A percentile compares a stretch with the other conserved stretches of the same genome.
phyloP scores from a whole-genome alignment of 2,888 invertebrate species.

The Rhingia campestris region DNA sequence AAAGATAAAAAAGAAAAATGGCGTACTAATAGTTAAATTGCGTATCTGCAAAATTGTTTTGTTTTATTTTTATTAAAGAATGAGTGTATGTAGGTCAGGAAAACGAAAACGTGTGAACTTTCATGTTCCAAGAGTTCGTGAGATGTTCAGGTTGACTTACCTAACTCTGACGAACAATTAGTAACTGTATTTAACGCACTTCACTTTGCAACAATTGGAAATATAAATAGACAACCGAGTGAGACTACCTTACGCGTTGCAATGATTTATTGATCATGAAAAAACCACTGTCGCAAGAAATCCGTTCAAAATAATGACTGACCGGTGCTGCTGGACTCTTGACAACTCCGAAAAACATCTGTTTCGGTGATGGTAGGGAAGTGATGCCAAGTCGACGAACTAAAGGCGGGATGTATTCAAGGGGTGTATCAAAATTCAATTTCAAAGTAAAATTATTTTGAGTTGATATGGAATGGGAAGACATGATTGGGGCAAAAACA shows the following conservation, averaged over 20 bases:
- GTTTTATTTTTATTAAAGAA: neutral
- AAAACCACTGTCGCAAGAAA: neutral
- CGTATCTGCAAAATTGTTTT: constrained; percentile 21
- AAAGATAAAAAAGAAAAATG: constrained; percentile 48
- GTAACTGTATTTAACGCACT: neutral
- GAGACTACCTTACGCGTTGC: neutral
- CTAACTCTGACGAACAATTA: constrained; percentile 8
- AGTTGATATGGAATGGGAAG: too few species aligned
- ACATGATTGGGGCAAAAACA: too few species aligned
- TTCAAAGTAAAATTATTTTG: too few species aligned
- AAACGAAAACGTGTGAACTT: neutral
- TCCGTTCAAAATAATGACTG: constrained; percentile 2
- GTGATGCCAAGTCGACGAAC: neutral
- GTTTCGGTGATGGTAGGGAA: neutral
- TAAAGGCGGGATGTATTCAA: neutral
- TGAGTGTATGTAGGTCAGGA: neutral
- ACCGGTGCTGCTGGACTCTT: constrained; percentile 24
- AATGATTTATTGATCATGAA: constrained; percentile 18
- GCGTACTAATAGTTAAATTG: constrained; percentile 53
- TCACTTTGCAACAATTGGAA: neutral
- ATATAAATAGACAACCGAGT: constrained; percentile 3
- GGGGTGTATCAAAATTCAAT: too few species aligned
- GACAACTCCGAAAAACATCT: constrained; percentile 23
- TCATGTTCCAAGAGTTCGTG: neutral
- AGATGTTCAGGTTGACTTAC: constrained; percentile 12